Evolutionary conservation across 1,140 invertebrate species (phyloP).

Genomic region (Heliconius hewitsoni): DNA sequence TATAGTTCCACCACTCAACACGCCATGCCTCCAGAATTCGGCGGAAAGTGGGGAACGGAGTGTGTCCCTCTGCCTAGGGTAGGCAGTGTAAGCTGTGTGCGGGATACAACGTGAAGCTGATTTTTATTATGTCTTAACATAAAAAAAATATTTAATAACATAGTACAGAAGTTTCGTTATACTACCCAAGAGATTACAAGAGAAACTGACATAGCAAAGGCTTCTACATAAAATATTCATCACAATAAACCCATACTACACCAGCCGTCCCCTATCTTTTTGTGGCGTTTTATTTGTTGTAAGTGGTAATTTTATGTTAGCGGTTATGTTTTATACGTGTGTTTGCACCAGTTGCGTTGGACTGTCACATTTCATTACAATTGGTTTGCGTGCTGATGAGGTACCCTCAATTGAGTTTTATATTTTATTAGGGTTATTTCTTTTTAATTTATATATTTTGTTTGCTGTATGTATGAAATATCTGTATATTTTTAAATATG

Average conservation of each 20-base stretch:
- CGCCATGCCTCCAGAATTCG: no score
- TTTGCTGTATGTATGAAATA: background rate
- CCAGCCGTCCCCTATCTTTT: slow-evolving; percentile 43
- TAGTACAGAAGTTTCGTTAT: slow-evolving; percentile 49
- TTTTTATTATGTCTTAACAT: no score
- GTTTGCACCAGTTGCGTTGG: slow-evolving; percentile 34
- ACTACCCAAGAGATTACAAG: slow-evolving; percentile 34
- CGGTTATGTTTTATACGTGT: slow-evolving; percentile 19
- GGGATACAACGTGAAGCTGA: no score
- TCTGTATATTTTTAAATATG: no score
- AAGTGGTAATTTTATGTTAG: slow-evolving; percentile 37
- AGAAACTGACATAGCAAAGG: slow-evolving; percentile 48
- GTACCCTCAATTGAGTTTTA: slow-evolving; percentile 15
- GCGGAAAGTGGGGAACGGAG: no score
- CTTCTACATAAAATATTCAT: slow-evolving; percentile 62
- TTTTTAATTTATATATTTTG: background rate
- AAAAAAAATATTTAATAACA: slow-evolving; percentile 20
- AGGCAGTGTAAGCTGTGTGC: no score
- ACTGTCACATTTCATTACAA: slow-evolving; percentile 33
- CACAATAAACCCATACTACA: slow-evolving; percentile 41
- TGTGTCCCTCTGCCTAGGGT: no score
- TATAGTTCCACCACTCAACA: no score
- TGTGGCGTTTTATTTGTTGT: slow-evolving; percentile 40
- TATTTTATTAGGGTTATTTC: background rate
- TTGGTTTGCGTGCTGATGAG: background rate